Evolutionary conservation across 2,797 vertebrate genomes (phyloP).

Genomic region (Sebastes minor): DNA sequence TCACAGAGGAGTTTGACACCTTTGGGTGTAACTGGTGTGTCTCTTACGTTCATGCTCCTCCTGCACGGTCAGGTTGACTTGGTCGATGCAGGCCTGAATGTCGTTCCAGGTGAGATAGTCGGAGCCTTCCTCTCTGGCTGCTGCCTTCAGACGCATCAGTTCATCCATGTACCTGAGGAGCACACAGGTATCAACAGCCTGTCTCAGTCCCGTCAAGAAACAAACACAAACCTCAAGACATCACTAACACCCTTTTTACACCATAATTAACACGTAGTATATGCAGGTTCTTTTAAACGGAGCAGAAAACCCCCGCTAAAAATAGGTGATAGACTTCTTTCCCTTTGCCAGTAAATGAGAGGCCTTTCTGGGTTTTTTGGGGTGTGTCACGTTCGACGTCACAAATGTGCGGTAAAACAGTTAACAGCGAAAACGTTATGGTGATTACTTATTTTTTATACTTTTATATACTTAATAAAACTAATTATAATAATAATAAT

Average conservation of each 20-base stretch:
- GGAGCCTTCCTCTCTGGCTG: conserved; percentile 80
- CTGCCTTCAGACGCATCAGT: conserved; percentile 89
- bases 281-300: no score
- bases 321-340: neutral
- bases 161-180: conserved; percentile 92
- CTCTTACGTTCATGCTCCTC: conserved; percentile 96
- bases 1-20: neutral
- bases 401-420: no score
- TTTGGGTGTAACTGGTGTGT: neutral
- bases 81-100: conserved; percentile 94
- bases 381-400: neutral
- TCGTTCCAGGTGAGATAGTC: conserved; percentile 97
- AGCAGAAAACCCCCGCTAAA: no score
- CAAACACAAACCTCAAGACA: neutral
- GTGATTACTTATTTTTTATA: neutral
- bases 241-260: neutral
- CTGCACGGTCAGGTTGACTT: conserved; percentile 88
- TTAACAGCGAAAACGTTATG: neutral
- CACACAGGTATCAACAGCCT: neutral
- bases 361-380: no score
- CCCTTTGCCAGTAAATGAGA: neutral
- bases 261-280: no score
- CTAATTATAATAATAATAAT: no score
- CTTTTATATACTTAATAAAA: neutral
- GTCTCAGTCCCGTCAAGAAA: neutral